These are phyloP conservation scores for Callithrix jacchus DNA, from an alignment of 2,113 vertebrate species.

Conservation along the genomic window DNA sequence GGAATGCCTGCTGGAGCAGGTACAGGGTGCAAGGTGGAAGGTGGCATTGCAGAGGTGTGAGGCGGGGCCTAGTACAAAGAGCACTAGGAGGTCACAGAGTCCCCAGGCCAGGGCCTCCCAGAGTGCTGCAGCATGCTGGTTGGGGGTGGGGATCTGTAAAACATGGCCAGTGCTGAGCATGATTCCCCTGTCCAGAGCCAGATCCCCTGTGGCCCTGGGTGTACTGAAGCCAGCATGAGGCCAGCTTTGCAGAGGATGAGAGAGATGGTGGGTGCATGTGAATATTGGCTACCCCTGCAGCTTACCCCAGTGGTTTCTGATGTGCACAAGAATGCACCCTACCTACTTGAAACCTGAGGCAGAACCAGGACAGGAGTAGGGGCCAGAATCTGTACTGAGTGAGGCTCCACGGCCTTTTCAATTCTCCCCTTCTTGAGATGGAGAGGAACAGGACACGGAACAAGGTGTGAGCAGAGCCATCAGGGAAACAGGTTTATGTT, in stretches of 20 bases:
- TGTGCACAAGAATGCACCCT: rapidly evolving
- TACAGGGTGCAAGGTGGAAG: neutral
- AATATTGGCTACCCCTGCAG: neutral
- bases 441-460: neutral
- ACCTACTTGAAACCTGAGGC: neutral
- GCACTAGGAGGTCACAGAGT: neutral
- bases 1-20: too few relatives aligned
- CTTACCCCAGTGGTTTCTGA: neutral
- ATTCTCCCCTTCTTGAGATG: neutral
- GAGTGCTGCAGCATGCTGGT: neutral
- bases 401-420: rapidly evolving
- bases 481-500: neutral
- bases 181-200: neutral
- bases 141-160: neutral
- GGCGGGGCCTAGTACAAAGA: neutral
- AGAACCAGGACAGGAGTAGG: neutral
- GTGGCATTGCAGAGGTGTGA: rapidly evolving
- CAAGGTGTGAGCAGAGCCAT: neutral
- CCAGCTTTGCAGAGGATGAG: neutral
- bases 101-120: neutral
- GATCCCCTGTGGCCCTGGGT: neutral
- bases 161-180: neutral
- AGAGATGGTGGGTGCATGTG: neutral
- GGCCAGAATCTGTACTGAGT: too few relatives aligned
- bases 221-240: neutral